Evolutionary conservation across 2,888 invertebrate genomes (phyloP).

Genomic region (Chrysina gloriosa): DNA sequence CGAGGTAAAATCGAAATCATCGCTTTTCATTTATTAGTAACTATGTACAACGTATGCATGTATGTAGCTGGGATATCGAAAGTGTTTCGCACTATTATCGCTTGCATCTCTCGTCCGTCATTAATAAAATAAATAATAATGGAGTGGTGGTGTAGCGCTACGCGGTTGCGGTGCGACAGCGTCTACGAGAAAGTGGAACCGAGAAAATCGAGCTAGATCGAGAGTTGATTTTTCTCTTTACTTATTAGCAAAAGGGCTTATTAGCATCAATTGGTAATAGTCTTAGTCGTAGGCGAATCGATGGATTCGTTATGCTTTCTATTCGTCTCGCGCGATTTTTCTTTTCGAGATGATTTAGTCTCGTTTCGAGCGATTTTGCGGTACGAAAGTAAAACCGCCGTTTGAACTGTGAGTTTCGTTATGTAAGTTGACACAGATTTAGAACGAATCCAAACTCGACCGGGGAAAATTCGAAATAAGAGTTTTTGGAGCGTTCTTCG

Average conservation of each 20-base stretch:
- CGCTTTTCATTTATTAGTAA: no score
- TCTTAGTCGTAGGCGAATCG: no score
- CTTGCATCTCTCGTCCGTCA: neutral
- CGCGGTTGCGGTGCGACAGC: neutral
- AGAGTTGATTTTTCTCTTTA: neutral
- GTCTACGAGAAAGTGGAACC: slow-evolving; percentile 20
- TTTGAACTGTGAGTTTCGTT: neutral
- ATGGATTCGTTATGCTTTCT: slow-evolving; percentile 15
- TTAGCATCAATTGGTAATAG: no score
- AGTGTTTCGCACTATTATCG: slow-evolving; percentile 21
- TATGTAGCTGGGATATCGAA: neutral
- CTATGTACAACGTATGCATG: neutral
- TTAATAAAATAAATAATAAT: slow-evolving; percentile 17
- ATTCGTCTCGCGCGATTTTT: neutral
- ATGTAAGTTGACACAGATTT: slow-evolving; percentile 18
- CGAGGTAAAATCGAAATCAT: no score
- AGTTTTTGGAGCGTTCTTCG: no score
- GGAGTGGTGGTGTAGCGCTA: neutral
- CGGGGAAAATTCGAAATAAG: no score
- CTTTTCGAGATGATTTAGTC: slow-evolving; percentile 10
- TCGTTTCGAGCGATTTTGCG: neutral
- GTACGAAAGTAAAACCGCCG: slow-evolving; percentile 13
- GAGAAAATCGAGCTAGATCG: slow-evolving; percentile 1
- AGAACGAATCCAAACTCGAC: no score
- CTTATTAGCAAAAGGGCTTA: slow-evolving; percentile 11